Evolutionary conservation across 2,888 invertebrate species (phyloP), one percentile per base, ranked within the genome.

Genomic region (Scotopteryx bipunctaria): DNA sequence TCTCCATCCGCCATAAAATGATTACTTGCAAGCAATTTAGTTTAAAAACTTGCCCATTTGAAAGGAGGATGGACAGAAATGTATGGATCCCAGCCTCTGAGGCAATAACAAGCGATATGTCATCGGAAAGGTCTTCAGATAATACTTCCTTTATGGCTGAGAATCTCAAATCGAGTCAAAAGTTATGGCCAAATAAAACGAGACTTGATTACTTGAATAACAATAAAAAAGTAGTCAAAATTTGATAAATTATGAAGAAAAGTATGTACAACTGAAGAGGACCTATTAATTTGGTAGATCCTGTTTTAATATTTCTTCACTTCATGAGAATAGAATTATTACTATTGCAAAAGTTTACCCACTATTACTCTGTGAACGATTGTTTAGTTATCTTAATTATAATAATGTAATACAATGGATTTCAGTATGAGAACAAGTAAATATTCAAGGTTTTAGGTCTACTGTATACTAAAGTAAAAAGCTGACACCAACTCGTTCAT

Each of bases 341-440:
- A n/a, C n/a, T n/a, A 46, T 64, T 60, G 51, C 64, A 63, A 67
- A 55, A 57, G 59, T 49, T 58, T 40, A 38, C 19, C 38, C 54
- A 55, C 54, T 55, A 58, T 55, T 62, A 56, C 61, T 49, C 56
- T 64, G 66, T 52, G 66, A 66, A 62, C 65, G 59, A 63, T 65
- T 65, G 66, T 66, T 61, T 57, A 49, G 46, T 59, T 61, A 49
- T 51, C 43, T 59, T 56, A 57, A 61, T 63, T 61, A 63, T 59
- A 55, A 47, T 63, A 61, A 53, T 46, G 48, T 56, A 54, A 56
- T 57, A 66, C 61, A 61, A 64, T 63, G 60, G 61, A 59, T 61
- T 61, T 53, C 53, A 44, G 46, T 55, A 59, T 64, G 63, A 55
- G 60, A 63, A 59, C 53, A 50, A 55, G 49, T 59, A 55, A 61